Percentiles rank a stretch among this genome's conserved stretches.
Evolutionary conservation across 2,113 vertebrate species (phyloP).

Genomic region (Atlantisia rogersi): DNA sequence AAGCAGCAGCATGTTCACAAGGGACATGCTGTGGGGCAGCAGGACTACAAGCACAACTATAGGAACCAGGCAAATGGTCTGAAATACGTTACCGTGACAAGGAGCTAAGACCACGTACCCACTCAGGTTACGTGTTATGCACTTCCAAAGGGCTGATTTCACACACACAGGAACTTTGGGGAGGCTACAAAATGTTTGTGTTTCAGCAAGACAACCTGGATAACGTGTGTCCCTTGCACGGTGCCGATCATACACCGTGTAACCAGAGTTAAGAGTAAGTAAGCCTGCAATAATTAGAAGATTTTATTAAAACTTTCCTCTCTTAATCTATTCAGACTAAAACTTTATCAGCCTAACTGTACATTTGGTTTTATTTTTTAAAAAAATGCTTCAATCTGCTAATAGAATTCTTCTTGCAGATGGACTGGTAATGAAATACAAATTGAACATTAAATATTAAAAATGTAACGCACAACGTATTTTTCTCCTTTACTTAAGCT

Average conservation of each 20-base stretch:
- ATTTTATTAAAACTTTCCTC: background rate
- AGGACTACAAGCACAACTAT: background rate
- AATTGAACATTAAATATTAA: background rate
- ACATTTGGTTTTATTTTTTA: background rate
- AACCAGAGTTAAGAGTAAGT: background rate
- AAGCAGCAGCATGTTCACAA: accelerated
- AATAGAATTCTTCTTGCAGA: slow-evolving; percentile 26
- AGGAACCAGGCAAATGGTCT: accelerated
- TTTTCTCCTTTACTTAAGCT: slow-evolving; percentile 12
- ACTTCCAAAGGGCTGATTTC: background rate
- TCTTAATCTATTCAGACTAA: background rate
- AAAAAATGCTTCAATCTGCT: slow-evolving; percentile 24
- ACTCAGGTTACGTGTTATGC: accelerated
- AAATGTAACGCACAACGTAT: background rate
- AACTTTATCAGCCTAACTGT: background rate
- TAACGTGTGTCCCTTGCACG: background rate
- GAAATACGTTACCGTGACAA: background rate
- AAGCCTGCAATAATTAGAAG: background rate
- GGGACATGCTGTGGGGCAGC: background rate
- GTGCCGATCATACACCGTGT: background rate
- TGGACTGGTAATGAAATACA: slow-evolving; percentile 55
- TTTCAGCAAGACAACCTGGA: background rate
- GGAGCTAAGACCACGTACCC: background rate
- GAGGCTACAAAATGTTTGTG: background rate
- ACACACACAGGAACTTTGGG: background rate